Evolutionary conservation across 2,797 vertebrate genomes (phyloP).

Genomic region (Danio albolineatus): DNA sequence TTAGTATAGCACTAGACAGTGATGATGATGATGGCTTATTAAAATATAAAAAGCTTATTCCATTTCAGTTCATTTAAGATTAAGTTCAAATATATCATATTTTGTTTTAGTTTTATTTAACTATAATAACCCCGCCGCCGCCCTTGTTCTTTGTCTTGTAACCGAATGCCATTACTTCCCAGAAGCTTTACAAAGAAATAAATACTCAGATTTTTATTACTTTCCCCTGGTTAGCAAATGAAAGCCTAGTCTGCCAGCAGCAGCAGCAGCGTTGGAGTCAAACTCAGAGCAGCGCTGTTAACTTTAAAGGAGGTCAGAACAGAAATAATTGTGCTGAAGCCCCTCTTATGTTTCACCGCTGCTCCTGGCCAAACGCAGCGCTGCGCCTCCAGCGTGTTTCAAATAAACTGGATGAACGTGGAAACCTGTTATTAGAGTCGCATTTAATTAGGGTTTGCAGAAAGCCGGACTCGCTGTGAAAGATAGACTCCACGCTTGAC

Average conservation of each 20-base stretch:
- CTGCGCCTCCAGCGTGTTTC: slow-evolving; percentile 69
- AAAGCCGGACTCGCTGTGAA: slow-evolving; percentile 58
- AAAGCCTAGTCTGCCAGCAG: slow-evolving; percentile 72
- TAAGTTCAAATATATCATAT: neutral
- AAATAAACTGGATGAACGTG: slow-evolving; percentile 71
- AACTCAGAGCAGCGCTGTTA: slow-evolving; percentile 63
- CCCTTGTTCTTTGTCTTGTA: slow-evolving; percentile 34
- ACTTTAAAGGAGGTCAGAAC: slow-evolving; percentile 65
- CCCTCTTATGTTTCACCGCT: slow-evolving; percentile 69
- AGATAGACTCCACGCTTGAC: slow-evolving; percentile 65
- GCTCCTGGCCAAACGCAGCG: slow-evolving; percentile 57
- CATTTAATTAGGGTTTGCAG: slow-evolving; percentile 71
- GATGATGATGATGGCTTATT: no score
- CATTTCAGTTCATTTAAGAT: neutral
- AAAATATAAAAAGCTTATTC: neutral
- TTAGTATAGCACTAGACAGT: no score
- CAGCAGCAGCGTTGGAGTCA: slow-evolving; percentile 66
- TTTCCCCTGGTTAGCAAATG: slow-evolving; percentile 64
- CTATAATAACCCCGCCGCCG: neutral
- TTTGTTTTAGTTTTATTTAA: neutral
- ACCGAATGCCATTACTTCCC: slow-evolving; percentile 25
- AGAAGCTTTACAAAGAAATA: slow-evolving; percentile 45
- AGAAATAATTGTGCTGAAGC: slow-evolving; percentile 66
- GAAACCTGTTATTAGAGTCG: slow-evolving; percentile 75
- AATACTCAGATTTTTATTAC: slow-evolving; percentile 57